Conservation (phyloP, 2,888 invertebrate genomes). For the Lasioglossum figueresi region DNA sequence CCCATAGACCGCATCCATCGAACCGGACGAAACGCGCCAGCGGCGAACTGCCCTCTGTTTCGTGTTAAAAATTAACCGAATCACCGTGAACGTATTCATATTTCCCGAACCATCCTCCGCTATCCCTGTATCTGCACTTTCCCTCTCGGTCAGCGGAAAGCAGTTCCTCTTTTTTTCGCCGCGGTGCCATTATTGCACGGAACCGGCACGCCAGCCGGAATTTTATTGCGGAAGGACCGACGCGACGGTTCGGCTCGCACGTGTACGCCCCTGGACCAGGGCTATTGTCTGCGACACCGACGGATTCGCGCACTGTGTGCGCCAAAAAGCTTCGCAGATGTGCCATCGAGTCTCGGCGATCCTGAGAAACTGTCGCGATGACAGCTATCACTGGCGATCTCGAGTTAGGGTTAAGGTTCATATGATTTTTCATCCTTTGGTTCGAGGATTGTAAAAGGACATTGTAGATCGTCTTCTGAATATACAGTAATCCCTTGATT, state of each 20-base stretch:
- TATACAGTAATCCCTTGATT: too few species aligned
- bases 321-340: background rate
- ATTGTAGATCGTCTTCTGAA: background rate
- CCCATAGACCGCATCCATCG: slow-evolving; percentile 67
- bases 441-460: background rate
- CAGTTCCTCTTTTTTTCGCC: slow-evolving; percentile 29
- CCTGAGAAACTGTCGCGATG: background rate
- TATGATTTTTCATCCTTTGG: background rate
- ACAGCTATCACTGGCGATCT: background rate
- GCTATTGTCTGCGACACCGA: slow-evolving; percentile 23
- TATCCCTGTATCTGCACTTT: background rate
- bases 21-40: slow-evolving; percentile 68
- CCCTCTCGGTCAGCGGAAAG: slow-evolving; percentile 18
- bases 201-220: slow-evolving; percentile 35
- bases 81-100: slow-evolving; percentile 70
- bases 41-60: slow-evolving; percentile 52
- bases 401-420: background rate
- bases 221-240: slow-evolving; percentile 56
- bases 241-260: slow-evolving; percentile 43
- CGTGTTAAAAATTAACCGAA: slow-evolving; percentile 73
- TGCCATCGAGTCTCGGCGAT: background rate
- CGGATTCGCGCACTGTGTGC: background rate
- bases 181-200: slow-evolving; percentile 57
- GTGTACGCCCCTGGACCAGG: slow-evolving; percentile 40
- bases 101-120: slow-evolving; percentile 49